Evolutionary conservation across 2,888 invertebrate species (phyloP).

Genomic region (Ophonus ardosiacus): DNA sequence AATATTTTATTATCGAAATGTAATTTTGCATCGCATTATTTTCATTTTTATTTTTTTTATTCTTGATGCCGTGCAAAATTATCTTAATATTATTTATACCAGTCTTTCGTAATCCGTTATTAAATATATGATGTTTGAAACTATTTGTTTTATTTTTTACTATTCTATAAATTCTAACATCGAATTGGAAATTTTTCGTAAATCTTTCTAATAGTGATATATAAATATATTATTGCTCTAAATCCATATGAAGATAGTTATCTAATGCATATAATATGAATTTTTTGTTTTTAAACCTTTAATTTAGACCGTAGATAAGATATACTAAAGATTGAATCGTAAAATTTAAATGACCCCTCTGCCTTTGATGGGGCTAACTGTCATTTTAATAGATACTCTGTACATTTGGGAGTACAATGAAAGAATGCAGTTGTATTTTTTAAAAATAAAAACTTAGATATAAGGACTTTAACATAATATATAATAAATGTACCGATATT

Average conservation of each 20-base stretch:
- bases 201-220: slow-evolving; percentile 57
- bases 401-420: slow-evolving; percentile 58
- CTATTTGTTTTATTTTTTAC: slow-evolving; percentile 37
- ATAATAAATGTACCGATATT: slow-evolving; percentile 61
- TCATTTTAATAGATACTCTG: slow-evolving; percentile 44
- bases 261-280: slow-evolving; percentile 47
- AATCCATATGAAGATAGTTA: slow-evolving; percentile 53
- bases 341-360: slow-evolving; percentile 22
- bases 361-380: slow-evolving; percentile 39
- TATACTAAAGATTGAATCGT: slow-evolving; percentile 46
- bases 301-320: slow-evolving; percentile 58
- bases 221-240: slow-evolving; percentile 55
- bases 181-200: slow-evolving; percentile 51
- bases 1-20: slow-evolving; percentile 45
- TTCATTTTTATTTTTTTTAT: slow-evolving; percentile 36
- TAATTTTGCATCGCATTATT: slow-evolving; percentile 61
- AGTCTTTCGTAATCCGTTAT: slow-evolving; percentile 47
- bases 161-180: slow-evolving; percentile 50
- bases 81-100: slow-evolving; percentile 57
- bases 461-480: slow-evolving; percentile 48
- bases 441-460: slow-evolving; percentile 53
- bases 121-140: slow-evolving; percentile 63
- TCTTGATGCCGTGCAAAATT: slow-evolving; percentile 57
- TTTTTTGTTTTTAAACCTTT: slow-evolving; percentile 31
- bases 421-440: slow-evolving; percentile 63